Conservation (phyloP, 1,140 invertebrate species). For the Achroia grisella region DNA sequence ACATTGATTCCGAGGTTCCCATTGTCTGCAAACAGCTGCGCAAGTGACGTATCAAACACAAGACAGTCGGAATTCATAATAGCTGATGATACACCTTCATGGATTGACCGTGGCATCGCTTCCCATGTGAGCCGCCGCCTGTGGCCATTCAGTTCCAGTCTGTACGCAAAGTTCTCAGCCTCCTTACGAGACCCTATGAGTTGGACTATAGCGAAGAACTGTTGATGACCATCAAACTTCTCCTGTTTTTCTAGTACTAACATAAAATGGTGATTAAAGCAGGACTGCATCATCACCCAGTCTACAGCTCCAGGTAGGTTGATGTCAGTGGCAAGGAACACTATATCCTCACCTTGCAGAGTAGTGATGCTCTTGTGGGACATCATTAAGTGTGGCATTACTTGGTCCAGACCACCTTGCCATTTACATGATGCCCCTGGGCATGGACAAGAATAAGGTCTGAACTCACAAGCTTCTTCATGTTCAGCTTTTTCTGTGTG, state of each 20-base stretch:
- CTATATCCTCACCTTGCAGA: conserved; percentile 97
- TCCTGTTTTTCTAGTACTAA: conserved; percentile 99
- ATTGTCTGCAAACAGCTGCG: conserved; percentile 98
- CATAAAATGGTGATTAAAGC: conserved; percentile 99
- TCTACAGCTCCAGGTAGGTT: conserved; percentile 99
- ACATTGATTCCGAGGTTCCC: conserved; percentile 99
- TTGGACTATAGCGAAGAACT: conserved; percentile 99
- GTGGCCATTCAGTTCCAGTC: conserved; percentile 97
- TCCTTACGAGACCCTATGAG: conserved; percentile 99
- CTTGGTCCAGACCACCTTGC: conserved; percentile 96
- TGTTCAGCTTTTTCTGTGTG: conserved; percentile 98
- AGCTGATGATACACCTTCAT: conserved; percentile 98
- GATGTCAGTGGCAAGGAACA: conserved; percentile 99
- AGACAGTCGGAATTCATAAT: conserved; percentile 99
- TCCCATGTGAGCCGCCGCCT: conserved; percentile 97
- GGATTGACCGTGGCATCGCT: conserved; percentile 98
- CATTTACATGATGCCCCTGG: conserved; percentile 99
- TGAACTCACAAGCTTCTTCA: conserved; percentile 98
- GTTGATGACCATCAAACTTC: conserved; percentile 97
- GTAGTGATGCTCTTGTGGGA: conserved; percentile 99
- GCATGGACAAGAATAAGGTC: conserved; percentile 98
- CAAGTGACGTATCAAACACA: conserved; percentile 98
- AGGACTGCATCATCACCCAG: conserved; percentile 99
- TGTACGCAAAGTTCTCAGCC: conserved; percentile 99
- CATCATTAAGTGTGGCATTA: conserved; percentile 97